A percentile compares a stretch with the other conserved stretches of the same genome.
These are phyloP conservation scores for Aphidius gifuensis DNA, from an alignment of 1,140 invertebrate genomes.

Conservation along the genomic window DNA sequence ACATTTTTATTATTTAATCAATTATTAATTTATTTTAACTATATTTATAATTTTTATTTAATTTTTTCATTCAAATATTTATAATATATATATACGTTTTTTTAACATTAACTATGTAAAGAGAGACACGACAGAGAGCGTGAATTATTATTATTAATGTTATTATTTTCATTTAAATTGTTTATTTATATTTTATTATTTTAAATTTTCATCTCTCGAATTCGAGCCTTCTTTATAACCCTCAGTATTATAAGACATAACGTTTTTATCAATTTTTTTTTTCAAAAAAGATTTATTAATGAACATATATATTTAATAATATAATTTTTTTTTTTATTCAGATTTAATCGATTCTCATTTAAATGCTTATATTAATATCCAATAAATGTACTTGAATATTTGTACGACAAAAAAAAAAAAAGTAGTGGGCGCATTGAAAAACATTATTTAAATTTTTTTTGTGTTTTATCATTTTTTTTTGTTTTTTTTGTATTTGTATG, in stretches of 20 bases:
- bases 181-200: conserved; percentile 7
- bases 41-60: conserved; percentile 28
- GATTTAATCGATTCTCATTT: too few species aligned
- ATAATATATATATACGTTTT: conserved; percentile 22
- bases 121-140: conserved; percentile 44
- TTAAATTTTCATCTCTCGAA: neutral
- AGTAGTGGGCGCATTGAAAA: too few species aligned
- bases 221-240: conserved; percentile 1
- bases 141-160: conserved; percentile 25
- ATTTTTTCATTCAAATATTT: conserved; percentile 34
- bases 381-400: too few species aligned
- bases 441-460: too few species aligned
- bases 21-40: conserved; percentile 26
- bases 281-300: neutral
- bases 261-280: neutral
- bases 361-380: too few species aligned
- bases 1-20: conserved; percentile 2
- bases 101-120: conserved; percentile 46
- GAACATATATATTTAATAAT: neutral
- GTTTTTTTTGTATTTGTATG: too few species aligned
- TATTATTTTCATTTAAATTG: conserved; percentile 10
- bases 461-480: too few species aligned
- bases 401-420: too few species aligned
- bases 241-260: too few species aligned
- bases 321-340: too few species aligned